Evolutionary conservation across 2,797 vertebrate genomes (phyloP).

Genomic region (Emys orbicularis): DNA sequence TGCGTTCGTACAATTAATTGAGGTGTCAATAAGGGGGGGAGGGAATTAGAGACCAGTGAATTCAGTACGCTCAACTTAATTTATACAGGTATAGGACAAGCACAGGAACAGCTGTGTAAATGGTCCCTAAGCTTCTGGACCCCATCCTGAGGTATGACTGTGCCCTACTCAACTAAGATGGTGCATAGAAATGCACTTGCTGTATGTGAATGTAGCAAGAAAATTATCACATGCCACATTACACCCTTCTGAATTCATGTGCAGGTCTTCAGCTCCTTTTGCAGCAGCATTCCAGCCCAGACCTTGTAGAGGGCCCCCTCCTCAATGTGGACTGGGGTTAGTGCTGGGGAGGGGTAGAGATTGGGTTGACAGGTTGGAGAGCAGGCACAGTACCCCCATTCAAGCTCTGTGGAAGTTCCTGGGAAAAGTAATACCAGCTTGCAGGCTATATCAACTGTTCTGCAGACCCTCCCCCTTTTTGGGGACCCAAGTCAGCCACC

Average conservation of each 20-base stretch:
- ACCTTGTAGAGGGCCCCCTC: background rate
- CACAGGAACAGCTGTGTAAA: background rate
- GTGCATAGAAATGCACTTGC: background rate
- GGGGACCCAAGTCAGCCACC: background rate
- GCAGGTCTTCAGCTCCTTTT: background rate
- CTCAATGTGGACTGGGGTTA: background rate
- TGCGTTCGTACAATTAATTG: background rate
- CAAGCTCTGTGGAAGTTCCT: background rate
- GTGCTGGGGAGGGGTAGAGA: background rate
- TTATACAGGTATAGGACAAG: background rate
- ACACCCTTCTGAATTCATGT: background rate
- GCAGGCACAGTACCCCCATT: no score
- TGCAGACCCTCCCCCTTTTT: background rate
- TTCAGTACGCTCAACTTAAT: background rate
- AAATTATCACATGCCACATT: background rate
- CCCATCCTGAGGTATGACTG: background rate
- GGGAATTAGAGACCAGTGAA: background rate
- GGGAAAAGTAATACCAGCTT: background rate
- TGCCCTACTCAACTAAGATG: background rate
- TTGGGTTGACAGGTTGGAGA: background rate
- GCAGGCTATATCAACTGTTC: background rate
- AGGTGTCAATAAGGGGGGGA: background rate
- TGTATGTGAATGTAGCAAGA: background rate
- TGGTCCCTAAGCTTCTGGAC: background rate
- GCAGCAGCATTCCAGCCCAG: background rate